Percentiles rank a stretch among this genome's conserved stretches.
Evolutionary conservation across 2,888 invertebrate species (phyloP).

Genomic region (Nomada goodeniana): DNA sequence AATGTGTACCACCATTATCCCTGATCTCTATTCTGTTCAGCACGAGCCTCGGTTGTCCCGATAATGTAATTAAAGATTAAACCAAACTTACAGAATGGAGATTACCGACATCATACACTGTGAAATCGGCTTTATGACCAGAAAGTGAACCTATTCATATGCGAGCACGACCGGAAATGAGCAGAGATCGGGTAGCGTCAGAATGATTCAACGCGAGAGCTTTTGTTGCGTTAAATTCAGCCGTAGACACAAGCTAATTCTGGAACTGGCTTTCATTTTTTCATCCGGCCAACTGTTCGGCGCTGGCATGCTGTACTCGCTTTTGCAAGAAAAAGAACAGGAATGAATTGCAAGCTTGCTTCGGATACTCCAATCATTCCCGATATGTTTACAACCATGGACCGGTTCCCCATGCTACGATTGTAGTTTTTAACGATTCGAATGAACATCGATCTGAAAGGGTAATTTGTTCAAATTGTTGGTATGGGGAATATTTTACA

Average conservation of each 20-base stretch:
- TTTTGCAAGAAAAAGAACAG: neutral
- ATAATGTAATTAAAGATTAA: slow-evolving; percentile 56
- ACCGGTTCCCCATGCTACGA: no score
- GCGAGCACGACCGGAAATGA: slow-evolving; percentile 28
- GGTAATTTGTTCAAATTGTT: no score
- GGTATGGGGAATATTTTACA: no score
- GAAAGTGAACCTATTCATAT: slow-evolving; percentile 36
- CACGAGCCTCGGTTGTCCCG: slow-evolving; percentile 4
- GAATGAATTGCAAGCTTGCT: neutral
- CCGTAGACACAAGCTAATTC: neutral
- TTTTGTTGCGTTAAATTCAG: slow-evolving; percentile 10
- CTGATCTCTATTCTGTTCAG: neutral
- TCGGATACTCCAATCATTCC: neutral
- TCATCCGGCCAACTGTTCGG: neutral
- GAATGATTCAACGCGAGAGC: slow-evolving; percentile 11
- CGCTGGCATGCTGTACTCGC: neutral
- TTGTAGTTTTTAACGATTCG: no score
- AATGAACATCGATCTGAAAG: no score
- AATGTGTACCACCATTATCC: slow-evolving; percentile 7
- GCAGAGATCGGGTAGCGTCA: slow-evolving; percentile 19
- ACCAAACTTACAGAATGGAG: slow-evolving; percentile 41
- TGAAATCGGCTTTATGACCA: slow-evolving; percentile 31
- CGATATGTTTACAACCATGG: no score
- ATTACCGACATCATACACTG: slow-evolving; percentile 27
- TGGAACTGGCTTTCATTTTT: slow-evolving; percentile 5